Conservation (phyloP, 1,140 invertebrate genomes). For the Caenorhabditis tropicalis region DNA sequence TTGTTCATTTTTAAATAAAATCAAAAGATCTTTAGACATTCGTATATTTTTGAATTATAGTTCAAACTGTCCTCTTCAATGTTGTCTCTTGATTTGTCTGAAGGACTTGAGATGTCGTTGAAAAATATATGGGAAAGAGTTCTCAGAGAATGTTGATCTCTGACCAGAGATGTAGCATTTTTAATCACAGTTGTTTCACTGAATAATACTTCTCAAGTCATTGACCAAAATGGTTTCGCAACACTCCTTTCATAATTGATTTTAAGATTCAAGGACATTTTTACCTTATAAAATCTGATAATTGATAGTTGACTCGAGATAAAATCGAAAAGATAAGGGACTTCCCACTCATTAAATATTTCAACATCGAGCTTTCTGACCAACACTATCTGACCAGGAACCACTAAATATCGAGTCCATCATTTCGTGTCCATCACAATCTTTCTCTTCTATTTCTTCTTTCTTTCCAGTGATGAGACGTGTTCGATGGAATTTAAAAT, state of each 20-base stretch:
- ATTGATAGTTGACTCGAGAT: too few relatives aligned
- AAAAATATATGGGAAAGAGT: too few relatives aligned
- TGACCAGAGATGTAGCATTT: neutral
- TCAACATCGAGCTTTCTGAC: neutral
- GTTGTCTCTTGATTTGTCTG: too few relatives aligned
- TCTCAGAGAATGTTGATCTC: neutral
- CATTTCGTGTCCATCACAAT: neutral
- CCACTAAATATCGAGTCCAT: neutral
- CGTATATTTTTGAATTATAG: too few relatives aligned
- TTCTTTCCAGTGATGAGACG: neutral
- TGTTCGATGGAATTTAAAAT: constrained; percentile 33
- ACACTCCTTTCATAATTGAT: neutral
- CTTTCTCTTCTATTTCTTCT: neutral
- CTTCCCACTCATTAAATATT: too few relatives aligned
- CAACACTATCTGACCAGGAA: neutral
- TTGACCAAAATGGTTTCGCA: too few relatives aligned
- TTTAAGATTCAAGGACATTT: neutral
- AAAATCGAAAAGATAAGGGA: too few relatives aligned
- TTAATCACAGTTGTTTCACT: neutral
- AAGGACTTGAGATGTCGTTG: too few relatives aligned
- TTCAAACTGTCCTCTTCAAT: too few relatives aligned
- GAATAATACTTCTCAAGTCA: too few relatives aligned
- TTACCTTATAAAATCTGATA: neutral
- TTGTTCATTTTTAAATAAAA: too few relatives aligned
- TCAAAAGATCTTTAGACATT: too few relatives aligned